phyloP scores from a whole-genome alignment of 2,113 vertebrate species.

The Morone saxatilis region DNA sequence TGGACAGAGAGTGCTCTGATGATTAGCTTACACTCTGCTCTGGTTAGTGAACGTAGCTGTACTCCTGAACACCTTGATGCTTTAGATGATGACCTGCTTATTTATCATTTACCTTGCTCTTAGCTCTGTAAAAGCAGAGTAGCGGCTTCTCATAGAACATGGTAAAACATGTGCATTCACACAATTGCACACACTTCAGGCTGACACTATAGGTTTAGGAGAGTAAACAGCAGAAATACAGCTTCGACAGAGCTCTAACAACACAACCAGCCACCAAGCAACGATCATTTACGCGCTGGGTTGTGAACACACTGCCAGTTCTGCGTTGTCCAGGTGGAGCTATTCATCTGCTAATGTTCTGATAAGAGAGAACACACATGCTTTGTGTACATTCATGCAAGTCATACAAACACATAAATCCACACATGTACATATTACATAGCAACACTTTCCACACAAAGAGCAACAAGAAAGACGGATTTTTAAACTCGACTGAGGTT shows the following conservation, averaged over 20 bases:
- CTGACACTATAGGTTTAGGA: constrained; percentile 25
- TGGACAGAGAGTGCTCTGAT: constrained; percentile 74
- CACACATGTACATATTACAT: constrained; percentile 13
- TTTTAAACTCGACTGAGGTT: background rate
- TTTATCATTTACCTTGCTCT: constrained; percentile 45
- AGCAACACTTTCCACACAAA: constrained; percentile 20
- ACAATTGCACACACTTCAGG: constrained; percentile 24
- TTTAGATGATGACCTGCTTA: constrained; percentile 46
- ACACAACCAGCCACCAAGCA: constrained; percentile 60
- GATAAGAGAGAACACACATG: constrained; percentile 60
- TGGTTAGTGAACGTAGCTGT: constrained; percentile 46
- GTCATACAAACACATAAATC: constrained; percentile 47
- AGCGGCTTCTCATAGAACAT: constrained; percentile 7
- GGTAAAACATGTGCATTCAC: constrained; percentile 7
- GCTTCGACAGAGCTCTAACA: constrained; percentile 43
- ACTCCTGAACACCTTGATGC: constrained; percentile 46
- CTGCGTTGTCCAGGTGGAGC: constrained; percentile 61
- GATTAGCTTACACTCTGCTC: constrained; percentile 56
- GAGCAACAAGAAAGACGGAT: background rate
- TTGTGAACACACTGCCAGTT: constrained; percentile 51
- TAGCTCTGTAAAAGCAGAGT: constrained; percentile 41
- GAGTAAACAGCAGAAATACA: constrained; percentile 67
- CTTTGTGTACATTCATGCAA: constrained; percentile 54
- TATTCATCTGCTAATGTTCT: constrained; percentile 69
- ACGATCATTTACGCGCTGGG: constrained; percentile 57